Evolutionary conservation across 1,140 invertebrate species (phyloP).

Genomic region (Neomicropteryx cornuta): DNA sequence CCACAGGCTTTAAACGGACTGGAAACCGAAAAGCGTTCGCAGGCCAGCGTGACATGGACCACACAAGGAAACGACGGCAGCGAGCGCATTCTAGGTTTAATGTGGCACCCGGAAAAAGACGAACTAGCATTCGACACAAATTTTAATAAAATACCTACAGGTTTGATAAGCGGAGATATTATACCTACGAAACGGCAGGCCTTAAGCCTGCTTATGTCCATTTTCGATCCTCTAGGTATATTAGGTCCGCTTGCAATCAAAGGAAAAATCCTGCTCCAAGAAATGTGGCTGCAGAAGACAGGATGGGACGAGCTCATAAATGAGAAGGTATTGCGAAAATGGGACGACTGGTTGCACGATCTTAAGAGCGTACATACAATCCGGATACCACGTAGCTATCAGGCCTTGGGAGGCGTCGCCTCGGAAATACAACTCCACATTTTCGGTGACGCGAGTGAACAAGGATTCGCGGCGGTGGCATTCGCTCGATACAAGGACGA

Average conservation of each 20-base stretch:
- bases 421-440: no score
- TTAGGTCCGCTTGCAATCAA: slow-evolving; percentile 10
- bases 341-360: slow-evolving; percentile 1
- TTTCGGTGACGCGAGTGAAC: no score
- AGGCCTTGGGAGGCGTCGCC: no score
- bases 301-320: slow-evolving; percentile 3
- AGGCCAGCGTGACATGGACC: slow-evolving; percentile 7
- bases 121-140: slow-evolving; percentile 11
- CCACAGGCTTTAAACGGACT: slow-evolving; percentile 8
- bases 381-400: slow-evolving; percentile 1
- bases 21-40: slow-evolving; percentile 8
- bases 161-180: slow-evolving; percentile 8
- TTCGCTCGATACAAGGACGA: no score
- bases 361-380: neutral
- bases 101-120: slow-evolving; percentile 15
- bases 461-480: no score
- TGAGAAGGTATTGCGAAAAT: neutral
- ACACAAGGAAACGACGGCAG: slow-evolving; percentile 6
- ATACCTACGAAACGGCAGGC: slow-evolving; percentile 14
- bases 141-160: slow-evolving; percentile 11
- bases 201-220: slow-evolving; percentile 10
- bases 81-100: slow-evolving; percentile 13
- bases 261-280: slow-evolving; percentile 5
- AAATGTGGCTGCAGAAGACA: neutral
- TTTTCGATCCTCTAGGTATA: slow-evolving; percentile 9